phyloP scores from a whole-genome alignment of 2,113 vertebrate species.

The Xenopus tropicalis region DNA sequence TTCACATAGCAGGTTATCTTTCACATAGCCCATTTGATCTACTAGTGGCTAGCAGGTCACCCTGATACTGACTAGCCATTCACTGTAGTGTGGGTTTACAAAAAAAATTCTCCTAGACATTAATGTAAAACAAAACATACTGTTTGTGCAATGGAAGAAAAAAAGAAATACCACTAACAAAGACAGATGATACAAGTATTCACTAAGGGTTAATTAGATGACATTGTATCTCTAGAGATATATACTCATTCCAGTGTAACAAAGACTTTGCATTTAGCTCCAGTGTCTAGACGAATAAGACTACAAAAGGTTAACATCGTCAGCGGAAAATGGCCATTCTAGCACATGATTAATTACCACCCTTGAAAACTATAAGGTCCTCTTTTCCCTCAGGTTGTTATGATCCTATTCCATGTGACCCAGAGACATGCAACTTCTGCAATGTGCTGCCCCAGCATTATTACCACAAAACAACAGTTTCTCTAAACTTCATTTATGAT shows the following conservation, averaged over 20 bases:
- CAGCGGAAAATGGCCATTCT: conserved; percentile 28
- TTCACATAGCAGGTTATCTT: too few species aligned
- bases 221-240: background rate
- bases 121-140: background rate
- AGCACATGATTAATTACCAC: conserved; percentile 35
- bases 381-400: conserved; percentile 34
- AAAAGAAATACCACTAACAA: background rate
- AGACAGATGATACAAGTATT: background rate
- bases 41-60: too few species aligned
- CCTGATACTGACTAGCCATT: too few species aligned
- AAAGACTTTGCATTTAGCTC: conserved; percentile 7
- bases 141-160: background rate
- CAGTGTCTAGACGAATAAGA: conserved; percentile 3
- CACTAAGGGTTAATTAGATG: conserved; percentile 4
- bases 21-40: too few species aligned
- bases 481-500: background rate
- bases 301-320: conserved; percentile 31
- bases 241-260: conserved; percentile 6
- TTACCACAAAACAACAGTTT: background rate
- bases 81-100: too few species aligned
- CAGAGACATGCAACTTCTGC: background rate
- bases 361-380: conserved; percentile 22
- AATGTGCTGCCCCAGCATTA: background rate
- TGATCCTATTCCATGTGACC: conserved; percentile 25
- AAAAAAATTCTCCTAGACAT: background rate